Percentiles rank a stretch among this genome's conserved stretches.
Evolutionary conservation across 2,113 vertebrate genomes (phyloP).

Genomic region (Rhodinocichla rosea): DNA sequence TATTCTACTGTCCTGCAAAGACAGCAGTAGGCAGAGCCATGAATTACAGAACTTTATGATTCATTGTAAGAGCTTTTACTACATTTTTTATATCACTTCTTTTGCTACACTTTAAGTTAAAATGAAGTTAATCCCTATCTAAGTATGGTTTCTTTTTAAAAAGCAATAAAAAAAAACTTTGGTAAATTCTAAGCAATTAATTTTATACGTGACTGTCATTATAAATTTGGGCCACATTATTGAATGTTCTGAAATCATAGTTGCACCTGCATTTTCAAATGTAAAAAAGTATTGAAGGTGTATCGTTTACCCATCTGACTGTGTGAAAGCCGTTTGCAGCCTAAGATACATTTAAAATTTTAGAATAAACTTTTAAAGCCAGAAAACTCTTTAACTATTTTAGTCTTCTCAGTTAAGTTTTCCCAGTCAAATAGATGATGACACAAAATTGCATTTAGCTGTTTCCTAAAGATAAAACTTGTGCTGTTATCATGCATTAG

Average conservation of each 20-base stretch:
- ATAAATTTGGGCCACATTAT: not conserved
- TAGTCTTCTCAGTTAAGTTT: not conserved
- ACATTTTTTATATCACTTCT: not conserved
- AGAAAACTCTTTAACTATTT: not conserved
- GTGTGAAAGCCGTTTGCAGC: not conserved
- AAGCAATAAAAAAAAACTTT: not conserved
- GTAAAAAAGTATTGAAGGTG: not conserved
- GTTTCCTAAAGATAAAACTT: constrained; percentile 8
- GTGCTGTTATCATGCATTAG: not conserved
- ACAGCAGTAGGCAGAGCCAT: not conserved
- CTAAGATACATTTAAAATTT: not conserved
- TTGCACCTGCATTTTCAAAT: not conserved
- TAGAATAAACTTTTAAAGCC: not conserved
- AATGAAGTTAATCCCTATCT: not conserved
- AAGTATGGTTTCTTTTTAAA: not conserved
- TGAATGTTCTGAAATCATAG: not conserved
- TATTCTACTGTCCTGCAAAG: not conserved
- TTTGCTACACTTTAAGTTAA: not conserved
- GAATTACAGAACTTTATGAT: not conserved
- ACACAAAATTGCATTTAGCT: not conserved
- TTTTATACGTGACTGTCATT: not conserved
- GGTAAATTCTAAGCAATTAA: not conserved
- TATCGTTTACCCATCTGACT: not conserved
- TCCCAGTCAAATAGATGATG: not conserved
- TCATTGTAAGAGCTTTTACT: not conserved